Evolutionary conservation across 2,888 invertebrate species (phyloP), one percentile per base, ranked within the genome.

Genomic region (Melipona bicolor): DNA sequence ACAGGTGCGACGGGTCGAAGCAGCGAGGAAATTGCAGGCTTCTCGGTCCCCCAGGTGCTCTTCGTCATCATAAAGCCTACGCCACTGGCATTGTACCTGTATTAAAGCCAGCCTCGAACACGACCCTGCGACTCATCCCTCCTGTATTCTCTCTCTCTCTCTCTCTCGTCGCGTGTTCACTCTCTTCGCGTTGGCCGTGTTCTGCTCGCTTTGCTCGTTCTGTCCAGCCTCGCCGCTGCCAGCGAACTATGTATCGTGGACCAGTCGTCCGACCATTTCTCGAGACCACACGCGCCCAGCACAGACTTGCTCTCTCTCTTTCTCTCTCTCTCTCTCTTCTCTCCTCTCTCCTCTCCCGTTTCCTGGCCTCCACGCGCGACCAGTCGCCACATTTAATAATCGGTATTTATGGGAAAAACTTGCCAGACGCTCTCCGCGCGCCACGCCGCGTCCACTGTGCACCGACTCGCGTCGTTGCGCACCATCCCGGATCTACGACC

Each of bases 21-120:
- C 86, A 84, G 77, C 89, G 92, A 91, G 94, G 92, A 94, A 94
- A 94, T 94, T 94, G 94, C 93, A 91, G 91, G 90, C 91, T 90
- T 89, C 89, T 89, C 86, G 88, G 93, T 94, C 94, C 94, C 94
- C 89, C 91, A 92, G 94, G 94, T 93, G 93, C 93, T 92, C 93
- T 94, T 94, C 93, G 94, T 94, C 94, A 94, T 94, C 93, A 94
- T 94, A 94, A 94, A 94, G 93, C 94, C 94, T 93, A 93, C 92
- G 88, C 92, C 91, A 89, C 91, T 88, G 89, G 89, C 92, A 90
- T 91, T 93, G 93, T 92, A 93, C 90, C 87, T 91, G 92, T 93
- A 94, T 94, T 94, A 94, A 93, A 93, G 91, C 92, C 89, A 88
- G 86, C 88, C 92, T 90, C 89, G 89, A 89, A 91, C 92, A 91